Evolutionary conservation across 2,797 vertebrate species (phyloP), one percentile per base, ranked within the genome.

Genomic region (Phataginus tetradactyla): DNA sequence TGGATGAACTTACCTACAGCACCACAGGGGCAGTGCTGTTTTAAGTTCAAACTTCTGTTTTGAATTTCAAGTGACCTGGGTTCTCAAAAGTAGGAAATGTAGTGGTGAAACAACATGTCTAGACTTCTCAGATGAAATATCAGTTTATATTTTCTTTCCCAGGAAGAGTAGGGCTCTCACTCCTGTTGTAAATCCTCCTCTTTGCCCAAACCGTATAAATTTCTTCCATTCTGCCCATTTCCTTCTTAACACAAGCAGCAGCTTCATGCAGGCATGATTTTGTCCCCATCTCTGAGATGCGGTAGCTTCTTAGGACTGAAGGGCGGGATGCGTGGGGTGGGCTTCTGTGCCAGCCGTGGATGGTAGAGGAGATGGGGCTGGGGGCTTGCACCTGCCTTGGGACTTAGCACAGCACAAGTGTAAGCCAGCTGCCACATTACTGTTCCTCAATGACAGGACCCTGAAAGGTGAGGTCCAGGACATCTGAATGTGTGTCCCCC

Each of bases 21-120:
- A 78, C 57, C 12, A 86, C 72, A 34, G 71, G 77, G 4, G 15
- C 37, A n/a, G 49, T 57, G 78, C 10, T 66, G 23, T 18, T 42
- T 92, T 81, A 75, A 69, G 64, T 83, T 81, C 63, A n/a, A 63
- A 94, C 63, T 21, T 51, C 63, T 79, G 23, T 66, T 92, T 92
- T 80, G 25, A 69, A 90, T 90, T 72, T 69, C 57, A 89, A 78
- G 72, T 34, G 34, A 78, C 32, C 61, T 68, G 1, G 20, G 20
- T 74, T 78, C 68, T 96, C 42, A 89, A 88, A 88, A 91, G 21
- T 25, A 34, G 53, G 80, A 72, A 81, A 75, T 5, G 15, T n/a
- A 34, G 25, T 32, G n/a, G 88, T 4, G 15, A 89, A 77, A 64
- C 32, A 84, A 80, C 68, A 66, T 59, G 37, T 64, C 59, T 57